A percentile compares a stretch with the other conserved stretches of the same genome.
Evolutionary conservation across 37 sponge, comb jelly and placozoan species (phyloP).

Genomic region (Beroe ovata): DNA sequence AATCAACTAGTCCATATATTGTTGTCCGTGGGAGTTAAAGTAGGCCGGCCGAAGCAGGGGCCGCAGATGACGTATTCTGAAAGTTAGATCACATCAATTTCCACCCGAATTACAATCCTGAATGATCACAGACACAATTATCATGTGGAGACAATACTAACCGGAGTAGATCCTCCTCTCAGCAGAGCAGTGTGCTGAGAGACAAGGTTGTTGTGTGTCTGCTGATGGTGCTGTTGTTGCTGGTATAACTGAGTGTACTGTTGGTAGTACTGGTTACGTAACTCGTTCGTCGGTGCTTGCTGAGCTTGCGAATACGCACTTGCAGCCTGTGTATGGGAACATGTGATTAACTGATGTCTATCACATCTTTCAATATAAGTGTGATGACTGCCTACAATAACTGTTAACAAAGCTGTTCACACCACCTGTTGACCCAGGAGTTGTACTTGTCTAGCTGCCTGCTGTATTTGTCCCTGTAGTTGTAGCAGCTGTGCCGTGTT

Average conservation of each 20-base stretch:
- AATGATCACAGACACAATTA: too few species aligned
- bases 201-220: conserved; percentile 24
- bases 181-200: conserved; percentile 60
- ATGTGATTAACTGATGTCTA: too few species aligned
- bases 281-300: conserved; percentile 52
- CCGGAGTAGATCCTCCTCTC: background rate
- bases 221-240: conserved; percentile 64
- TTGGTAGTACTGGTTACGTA: conserved; percentile 58
- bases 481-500: conserved; percentile 51
- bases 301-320: conserved; percentile 41
- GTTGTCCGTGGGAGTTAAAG: too few species aligned
- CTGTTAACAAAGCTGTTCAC: too few species aligned
- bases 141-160: too few species aligned
- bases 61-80: too few species aligned
- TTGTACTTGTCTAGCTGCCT: conserved; percentile 57
- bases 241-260: conserved; percentile 68
- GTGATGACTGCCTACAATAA: too few species aligned
- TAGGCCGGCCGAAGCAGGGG: too few species aligned
- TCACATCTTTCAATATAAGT: too few species aligned
- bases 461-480: conserved; percentile 51
- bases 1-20: too few species aligned
- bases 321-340: conserved; percentile 42
- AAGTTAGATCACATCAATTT: too few species aligned
- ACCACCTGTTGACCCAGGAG: conserved; percentile 65
- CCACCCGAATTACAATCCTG: too few species aligned